Conservation (phyloP, 1,140 invertebrate genomes). For the Drosophila neocordata region DNA sequence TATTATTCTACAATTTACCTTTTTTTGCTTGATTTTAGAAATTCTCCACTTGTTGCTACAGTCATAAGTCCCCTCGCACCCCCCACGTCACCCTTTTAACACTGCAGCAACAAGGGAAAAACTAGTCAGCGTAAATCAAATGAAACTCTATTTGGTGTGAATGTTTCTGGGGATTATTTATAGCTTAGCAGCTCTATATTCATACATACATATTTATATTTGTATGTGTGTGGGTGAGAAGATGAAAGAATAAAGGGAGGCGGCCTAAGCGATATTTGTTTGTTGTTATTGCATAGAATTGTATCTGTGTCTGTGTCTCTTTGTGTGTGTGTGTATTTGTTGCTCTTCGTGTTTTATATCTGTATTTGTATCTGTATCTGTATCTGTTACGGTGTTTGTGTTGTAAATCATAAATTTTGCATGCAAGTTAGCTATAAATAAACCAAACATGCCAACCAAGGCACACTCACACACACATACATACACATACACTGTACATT, state of each 20-base stretch:
- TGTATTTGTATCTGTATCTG: slow-evolving; percentile 36
- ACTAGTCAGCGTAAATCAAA: slow-evolving; percentile 3
- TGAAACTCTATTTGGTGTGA: slow-evolving; percentile 16
- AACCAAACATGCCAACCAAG: slow-evolving; percentile 40
- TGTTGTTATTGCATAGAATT: slow-evolving; percentile 26
- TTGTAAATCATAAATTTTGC: slow-evolving; percentile 78
- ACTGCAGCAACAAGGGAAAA: neutral
- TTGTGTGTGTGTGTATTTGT: slow-evolving; percentile 11
- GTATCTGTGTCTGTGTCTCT: neutral
- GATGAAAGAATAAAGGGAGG: neutral
- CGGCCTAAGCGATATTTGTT: slow-evolving; percentile 14
- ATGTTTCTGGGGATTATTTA: slow-evolving; percentile 20
- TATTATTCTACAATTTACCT: neutral
- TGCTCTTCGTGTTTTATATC: slow-evolving; percentile 27
- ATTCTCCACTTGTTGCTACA: slow-evolving; percentile 1
- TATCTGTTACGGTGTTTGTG: slow-evolving; percentile 52
- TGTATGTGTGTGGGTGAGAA: neutral
- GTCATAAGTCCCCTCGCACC: neutral
- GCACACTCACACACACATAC: slow-evolving; percentile 35
- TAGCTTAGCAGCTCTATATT: slow-evolving; percentile 15
- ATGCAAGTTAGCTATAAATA: slow-evolving; percentile 78
- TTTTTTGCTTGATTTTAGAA: neutral
- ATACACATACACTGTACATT: slow-evolving; percentile 30
- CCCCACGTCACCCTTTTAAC: too few relatives aligned
- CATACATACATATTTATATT: neutral